Evolutionary conservation across 2,797 vertebrate species (phyloP).

Genomic region (Sarcoramphus papa): DNA sequence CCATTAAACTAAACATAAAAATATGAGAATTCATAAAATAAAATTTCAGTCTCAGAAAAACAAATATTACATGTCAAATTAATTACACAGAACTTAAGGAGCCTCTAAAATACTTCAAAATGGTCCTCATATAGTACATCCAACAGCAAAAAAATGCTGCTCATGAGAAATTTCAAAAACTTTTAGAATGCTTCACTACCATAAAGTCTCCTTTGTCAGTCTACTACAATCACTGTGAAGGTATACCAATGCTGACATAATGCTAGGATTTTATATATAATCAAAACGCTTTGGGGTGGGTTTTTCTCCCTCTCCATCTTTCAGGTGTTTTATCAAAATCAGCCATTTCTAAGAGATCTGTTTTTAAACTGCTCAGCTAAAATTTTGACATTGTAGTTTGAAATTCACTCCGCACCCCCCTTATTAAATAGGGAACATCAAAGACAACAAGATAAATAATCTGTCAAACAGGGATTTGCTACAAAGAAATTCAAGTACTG

Average conservation of each 20-base stretch:
- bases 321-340: not conserved
- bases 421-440: not conserved
- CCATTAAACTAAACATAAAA: not conserved
- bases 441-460: not conserved
- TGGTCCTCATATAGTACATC: not conserved
- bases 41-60: not conserved
- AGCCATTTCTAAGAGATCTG: not conserved
- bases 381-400: not conserved
- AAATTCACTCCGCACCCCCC: not conserved
- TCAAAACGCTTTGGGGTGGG: accelerated
- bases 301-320: not conserved
- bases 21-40: not conserved
- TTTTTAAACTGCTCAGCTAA: not conserved
- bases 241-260: not conserved
- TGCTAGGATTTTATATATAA: not conserved
- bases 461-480: not conserved
- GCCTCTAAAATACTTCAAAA: not conserved
- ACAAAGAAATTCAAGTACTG: not conserved
- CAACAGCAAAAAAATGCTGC: not conserved
- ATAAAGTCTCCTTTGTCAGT: not conserved
- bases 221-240: not conserved
- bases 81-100: not conserved
- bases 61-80: not conserved
- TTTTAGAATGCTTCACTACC: not conserved
- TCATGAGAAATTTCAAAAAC: not conserved